These are phyloP conservation scores for Akabosia matsudoensis DNA, from an alignment of 1,140 invertebrate species.

Conservation along the genomic window DNA sequence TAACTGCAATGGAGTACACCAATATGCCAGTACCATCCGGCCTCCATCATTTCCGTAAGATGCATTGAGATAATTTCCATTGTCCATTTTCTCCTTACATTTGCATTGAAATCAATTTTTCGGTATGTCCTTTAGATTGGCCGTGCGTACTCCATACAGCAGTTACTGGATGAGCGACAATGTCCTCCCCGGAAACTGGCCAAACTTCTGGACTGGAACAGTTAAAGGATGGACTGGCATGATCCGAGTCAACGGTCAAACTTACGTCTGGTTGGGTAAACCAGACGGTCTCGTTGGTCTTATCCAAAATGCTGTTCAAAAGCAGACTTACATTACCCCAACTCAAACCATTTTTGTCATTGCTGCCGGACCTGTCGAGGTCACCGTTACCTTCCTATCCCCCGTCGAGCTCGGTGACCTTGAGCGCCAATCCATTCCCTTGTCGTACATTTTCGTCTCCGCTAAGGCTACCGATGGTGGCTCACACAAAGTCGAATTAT, in stretches of 20 bases:
- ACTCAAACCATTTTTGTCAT: constrained; percentile 35
- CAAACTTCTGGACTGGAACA: constrained; percentile 28
- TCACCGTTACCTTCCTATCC: constrained; percentile 39
- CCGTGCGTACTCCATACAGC: constrained; percentile 32
- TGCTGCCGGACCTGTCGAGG: constrained; percentile 35
- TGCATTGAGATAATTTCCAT: no score
- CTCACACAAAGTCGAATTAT: constrained; percentile 36
- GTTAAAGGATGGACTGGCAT: constrained; percentile 40
- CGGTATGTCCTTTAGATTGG: no score
- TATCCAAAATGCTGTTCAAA: constrained; percentile 30
- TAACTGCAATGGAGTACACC: not conserved
- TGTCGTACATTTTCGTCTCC: constrained; percentile 33
- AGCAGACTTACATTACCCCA: constrained; percentile 20
- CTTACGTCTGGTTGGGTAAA: constrained; percentile 37
- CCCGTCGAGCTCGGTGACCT: constrained; percentile 38
- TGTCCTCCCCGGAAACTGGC: constrained; percentile 39
- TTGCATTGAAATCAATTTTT: no score
- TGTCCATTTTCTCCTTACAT: no score
- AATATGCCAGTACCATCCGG: constrained; percentile 33
- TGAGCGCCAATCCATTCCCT: constrained; percentile 35
- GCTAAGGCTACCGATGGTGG: constrained; percentile 26
- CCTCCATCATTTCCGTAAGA: constrained; percentile 34
- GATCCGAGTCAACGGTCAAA: constrained; percentile 30
- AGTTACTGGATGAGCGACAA: constrained; percentile 32
- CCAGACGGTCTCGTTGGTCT: not conserved